Percentiles rank a stretch among this genome's conserved stretches.
Evolutionary conservation across 2,888 invertebrate genomes (phyloP).

Genomic region (Branchipolynoe longqiensis): DNA sequence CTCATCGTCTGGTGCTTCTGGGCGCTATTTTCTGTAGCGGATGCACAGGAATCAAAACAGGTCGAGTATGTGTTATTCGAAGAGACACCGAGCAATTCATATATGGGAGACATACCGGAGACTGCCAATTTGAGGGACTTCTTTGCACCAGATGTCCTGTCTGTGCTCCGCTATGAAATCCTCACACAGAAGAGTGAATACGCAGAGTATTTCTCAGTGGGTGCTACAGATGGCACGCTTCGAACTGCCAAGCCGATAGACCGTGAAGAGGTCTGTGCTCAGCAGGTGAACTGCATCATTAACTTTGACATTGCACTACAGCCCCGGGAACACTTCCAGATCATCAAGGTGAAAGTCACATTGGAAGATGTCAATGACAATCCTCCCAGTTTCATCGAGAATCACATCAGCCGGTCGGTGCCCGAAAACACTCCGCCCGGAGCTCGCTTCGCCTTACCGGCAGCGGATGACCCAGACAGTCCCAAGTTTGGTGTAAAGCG

Average conservation of each 20-base stretch:
- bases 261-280: slow-evolving; percentile 27
- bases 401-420: slow-evolving; percentile 1
- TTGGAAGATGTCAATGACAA: slow-evolving; percentile 67
- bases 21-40: not conserved
- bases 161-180: not conserved
- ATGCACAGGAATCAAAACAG: slow-evolving; percentile 34
- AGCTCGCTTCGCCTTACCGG: not conserved
- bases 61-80: slow-evolving; percentile 34
- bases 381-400: slow-evolving; percentile 60
- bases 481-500: slow-evolving; percentile 32
- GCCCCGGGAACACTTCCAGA: slow-evolving; percentile 46
- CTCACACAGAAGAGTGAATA: slow-evolving; percentile 26
- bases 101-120: slow-evolving; percentile 25
- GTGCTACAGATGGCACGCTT: not conserved
- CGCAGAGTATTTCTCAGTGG: slow-evolving; percentile 35
- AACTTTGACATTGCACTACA: slow-evolving; percentile 19
- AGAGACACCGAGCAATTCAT: slow-evolving; percentile 39
- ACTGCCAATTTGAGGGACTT: not conserved
- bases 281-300: not conserved
- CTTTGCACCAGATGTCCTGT: not conserved
- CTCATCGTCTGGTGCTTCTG: not conserved
- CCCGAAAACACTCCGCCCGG: slow-evolving; percentile 19
- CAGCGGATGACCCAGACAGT: slow-evolving; percentile 55
- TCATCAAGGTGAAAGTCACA: slow-evolving; percentile 58
- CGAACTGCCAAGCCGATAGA: slow-evolving; percentile 26